Evolutionary conservation across 1,140 invertebrate genomes (phyloP), one percentile per base, ranked within the genome.

Genomic region (Caerostris darwini): DNA sequence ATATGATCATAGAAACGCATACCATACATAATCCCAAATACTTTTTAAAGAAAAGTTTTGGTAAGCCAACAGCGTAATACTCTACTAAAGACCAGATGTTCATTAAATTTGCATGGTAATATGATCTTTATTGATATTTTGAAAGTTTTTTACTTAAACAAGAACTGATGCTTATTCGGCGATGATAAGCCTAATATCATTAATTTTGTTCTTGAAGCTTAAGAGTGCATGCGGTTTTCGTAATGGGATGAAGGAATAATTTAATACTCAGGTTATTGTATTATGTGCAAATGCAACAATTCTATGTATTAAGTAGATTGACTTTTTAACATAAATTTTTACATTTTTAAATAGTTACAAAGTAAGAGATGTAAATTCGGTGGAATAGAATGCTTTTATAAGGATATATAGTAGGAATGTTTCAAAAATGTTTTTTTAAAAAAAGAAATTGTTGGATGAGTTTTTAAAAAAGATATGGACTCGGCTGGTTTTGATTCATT

Each of bases 41-140:
- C 61, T 64, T 64, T 71, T 71, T 34, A 67, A 71, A 19, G 14
- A 6, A 58, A 90, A 59, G 54, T 81, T 81, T 90, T 19, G n/a
- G 7, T 69, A n/a, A 67, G 56, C 3, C 10, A 56, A 54, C 53
- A 90, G 19, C n/a, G 34, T 59, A 81, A 59, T 81, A 17, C 89
- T 54, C 50, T 14, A 17, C 67, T 14, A 69, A 90, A 77, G n/a
- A 67, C 54, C n/a, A 88, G 69, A 8, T 54, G 10, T 77, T 92
- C 59, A 92, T 92, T 92, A 92, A 92, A 92, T 92, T 92, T 92
- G 34, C 81, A 92, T 92, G 90, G 54, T 83, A 92, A 92, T 92
- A 64, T 92, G 19, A 12, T 92, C 89, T 81, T 90, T 58, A 81
- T 90, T 59, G 69, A 58, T 69, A n/a, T 77, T 90, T 90, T 81